A percentile compares a stretch with the other conserved stretches of the same genome.
Evolutionary conservation across 2,113 vertebrate genomes (phyloP).

Genomic region (Ia io): DNA sequence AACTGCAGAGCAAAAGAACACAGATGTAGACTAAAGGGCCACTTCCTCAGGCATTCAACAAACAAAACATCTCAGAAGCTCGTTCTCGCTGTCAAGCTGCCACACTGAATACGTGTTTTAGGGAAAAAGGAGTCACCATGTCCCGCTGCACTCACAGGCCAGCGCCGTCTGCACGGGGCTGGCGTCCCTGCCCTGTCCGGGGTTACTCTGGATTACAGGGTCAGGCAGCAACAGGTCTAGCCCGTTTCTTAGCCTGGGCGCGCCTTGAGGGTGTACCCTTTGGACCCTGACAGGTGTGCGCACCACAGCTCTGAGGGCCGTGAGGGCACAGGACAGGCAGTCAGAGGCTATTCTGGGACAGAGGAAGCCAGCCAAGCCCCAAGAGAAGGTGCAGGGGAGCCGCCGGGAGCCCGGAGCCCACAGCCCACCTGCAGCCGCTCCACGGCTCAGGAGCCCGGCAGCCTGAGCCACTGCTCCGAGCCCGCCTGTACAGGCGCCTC

Average conservation of each 20-base stretch:
- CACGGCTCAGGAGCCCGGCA: too few relatives aligned
- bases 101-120: background rate
- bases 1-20: background rate
- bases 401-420: background rate
- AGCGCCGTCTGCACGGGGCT: background rate
- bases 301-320: background rate
- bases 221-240: slow-evolving; percentile 15
- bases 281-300: background rate
- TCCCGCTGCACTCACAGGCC: background rate
- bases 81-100: background rate
- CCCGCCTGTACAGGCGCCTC: background rate
- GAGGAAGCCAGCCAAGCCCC: background rate
- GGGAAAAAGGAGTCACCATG: background rate
- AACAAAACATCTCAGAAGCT: background rate
- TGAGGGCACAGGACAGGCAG: too few relatives aligned
- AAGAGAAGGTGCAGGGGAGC: background rate
- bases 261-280: background rate
- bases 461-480: too few relatives aligned
- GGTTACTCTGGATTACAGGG: slow-evolving; percentile 37
- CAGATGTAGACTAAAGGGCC: background rate
- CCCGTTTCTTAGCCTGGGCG: background rate
- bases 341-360: too few relatives aligned
- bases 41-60: background rate
- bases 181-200: background rate
- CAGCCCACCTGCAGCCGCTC: too few relatives aligned